Conservation (phyloP, 2,888 invertebrate genomes). For the Ariolimax columbianus region DNA sequence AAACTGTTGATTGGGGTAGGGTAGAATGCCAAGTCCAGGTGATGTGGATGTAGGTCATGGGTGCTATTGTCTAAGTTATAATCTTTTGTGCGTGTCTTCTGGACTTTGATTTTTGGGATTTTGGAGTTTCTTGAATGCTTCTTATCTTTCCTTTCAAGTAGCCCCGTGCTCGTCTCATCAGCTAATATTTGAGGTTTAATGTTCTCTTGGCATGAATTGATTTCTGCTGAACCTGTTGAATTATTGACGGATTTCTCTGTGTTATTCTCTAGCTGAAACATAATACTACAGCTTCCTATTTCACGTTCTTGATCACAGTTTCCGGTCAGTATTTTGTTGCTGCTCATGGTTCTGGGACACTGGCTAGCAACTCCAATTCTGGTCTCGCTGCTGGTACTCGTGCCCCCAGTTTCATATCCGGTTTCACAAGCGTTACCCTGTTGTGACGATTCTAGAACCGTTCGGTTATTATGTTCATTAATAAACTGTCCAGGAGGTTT, state of each 20-base stretch:
- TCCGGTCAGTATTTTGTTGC: neutral
- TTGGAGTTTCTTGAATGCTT: neutral
- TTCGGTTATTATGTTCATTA: neutral
- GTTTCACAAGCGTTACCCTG: neutral
- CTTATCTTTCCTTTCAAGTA: neutral
- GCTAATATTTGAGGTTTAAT: neutral
- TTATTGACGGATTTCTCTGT: neutral
- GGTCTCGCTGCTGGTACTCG: neutral
- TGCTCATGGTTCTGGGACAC: neutral
- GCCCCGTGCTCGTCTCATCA: neutral
- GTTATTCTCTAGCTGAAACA: neutral
- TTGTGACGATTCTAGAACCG: too few relatives aligned
- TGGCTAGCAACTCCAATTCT: neutral
- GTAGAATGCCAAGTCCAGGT: neutral
- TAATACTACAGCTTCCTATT: neutral
- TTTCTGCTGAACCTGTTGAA: too few relatives aligned
- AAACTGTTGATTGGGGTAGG: slow-evolving; percentile 28
- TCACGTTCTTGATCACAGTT: neutral
- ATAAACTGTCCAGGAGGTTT: neutral
- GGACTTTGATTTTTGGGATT: slow-evolving; percentile 44
- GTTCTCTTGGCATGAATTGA: too few relatives aligned
- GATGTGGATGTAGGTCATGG: neutral
- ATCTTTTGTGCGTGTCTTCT: neutral
- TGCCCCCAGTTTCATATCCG: slow-evolving; percentile 6
- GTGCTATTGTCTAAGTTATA: neutral